Evolutionary conservation across 2,888 invertebrate genomes (phyloP).

Genomic region (Lepetodrilus schrolli): DNA sequence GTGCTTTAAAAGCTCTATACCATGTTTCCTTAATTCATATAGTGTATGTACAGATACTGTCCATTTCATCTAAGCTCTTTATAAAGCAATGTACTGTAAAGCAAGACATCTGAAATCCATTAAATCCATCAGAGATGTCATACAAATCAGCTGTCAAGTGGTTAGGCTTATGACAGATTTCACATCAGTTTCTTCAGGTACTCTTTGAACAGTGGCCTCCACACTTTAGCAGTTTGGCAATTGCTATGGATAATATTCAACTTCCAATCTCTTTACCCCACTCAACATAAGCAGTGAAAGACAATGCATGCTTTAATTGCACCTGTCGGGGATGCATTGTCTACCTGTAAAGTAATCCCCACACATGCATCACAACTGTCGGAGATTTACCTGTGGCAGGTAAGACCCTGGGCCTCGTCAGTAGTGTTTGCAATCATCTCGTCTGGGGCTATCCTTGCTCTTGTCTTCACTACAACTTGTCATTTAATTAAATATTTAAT

Average conservation of each 20-base stretch:
- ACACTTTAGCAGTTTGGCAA: slow-evolving; percentile 15
- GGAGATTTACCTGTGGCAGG: not conserved
- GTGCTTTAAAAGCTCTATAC: too few relatives aligned
- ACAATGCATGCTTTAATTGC: slow-evolving; percentile 3
- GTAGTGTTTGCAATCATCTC: not conserved
- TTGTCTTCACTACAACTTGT: slow-evolving; percentile 3
- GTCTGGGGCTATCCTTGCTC: not conserved
- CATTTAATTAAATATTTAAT: slow-evolving; percentile 23
- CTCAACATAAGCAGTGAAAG: slow-evolving; percentile 4
- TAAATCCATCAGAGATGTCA: slow-evolving; percentile 1
- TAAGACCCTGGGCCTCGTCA: slow-evolving; percentile 1
- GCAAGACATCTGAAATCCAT: not conserved
- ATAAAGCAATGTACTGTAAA: slow-evolving; percentile 1
- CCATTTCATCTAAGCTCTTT: not conserved
- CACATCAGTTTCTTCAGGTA: too few relatives aligned
- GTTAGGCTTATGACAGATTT: too few relatives aligned
- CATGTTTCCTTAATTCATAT: too few relatives aligned
- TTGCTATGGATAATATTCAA: not conserved
- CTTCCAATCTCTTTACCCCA: not conserved
- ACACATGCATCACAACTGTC: slow-evolving; percentile 2
- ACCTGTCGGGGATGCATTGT: slow-evolving; percentile 5
- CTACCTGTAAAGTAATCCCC: slow-evolving; percentile 3
- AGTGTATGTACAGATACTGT: not conserved
- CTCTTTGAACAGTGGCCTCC: too few relatives aligned
- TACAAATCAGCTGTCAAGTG: not conserved